Base-by-base conservation (phyloP, 2,113 vertebrate genomes). In the Ranitomeya imitator region DNA sequence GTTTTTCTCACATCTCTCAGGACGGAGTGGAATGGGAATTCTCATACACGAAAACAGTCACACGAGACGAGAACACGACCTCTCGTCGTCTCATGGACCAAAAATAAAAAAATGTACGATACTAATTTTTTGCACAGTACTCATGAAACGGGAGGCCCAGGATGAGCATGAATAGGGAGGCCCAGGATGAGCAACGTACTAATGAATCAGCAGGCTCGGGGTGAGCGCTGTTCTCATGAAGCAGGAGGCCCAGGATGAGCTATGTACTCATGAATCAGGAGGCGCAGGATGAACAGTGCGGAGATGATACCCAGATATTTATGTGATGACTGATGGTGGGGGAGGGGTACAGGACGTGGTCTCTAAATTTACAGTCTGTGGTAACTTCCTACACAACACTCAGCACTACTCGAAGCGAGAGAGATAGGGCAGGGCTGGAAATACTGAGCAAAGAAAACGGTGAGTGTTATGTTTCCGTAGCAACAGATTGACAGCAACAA, bases 1-100 rank as follows among this genome's bases (percentile, higher is more conserved):
- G 79, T 88, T 87, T 45, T 73, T 21, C 21, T 79, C n/a, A 86
- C 21, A 11, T 26, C 57, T 1, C 21, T 81, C 63, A 23, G 13
- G 21, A n/a, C 76, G 4, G 13, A 55, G n/a, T 51, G 67, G 18
- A 60, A 51, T n/a, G 11, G 37, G 12, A 55, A 31, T 73, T 51
- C 45, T 26, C 77, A 3, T 14, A 26, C 16, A 60, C 59, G 26
- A 31, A 10, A 11, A 80, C 16, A 19, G 45, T 2, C 73, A 21
- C 8, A 21, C 5, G 4, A 51, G 8, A 18, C 73, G 1, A 21
- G 18, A 51, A 76, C 18, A 52, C 21, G 73, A 76, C 31, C 37
- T 52, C 21, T 51, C 9, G 21, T 15, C 11, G 3, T n/a, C 61
- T 83, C 7, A 63, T 19, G 1, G 6, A 57, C 51, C 54, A 31